Base-by-base conservation (phyloP, 2,888 invertebrate species). In the Alcis repandata region DNA sequence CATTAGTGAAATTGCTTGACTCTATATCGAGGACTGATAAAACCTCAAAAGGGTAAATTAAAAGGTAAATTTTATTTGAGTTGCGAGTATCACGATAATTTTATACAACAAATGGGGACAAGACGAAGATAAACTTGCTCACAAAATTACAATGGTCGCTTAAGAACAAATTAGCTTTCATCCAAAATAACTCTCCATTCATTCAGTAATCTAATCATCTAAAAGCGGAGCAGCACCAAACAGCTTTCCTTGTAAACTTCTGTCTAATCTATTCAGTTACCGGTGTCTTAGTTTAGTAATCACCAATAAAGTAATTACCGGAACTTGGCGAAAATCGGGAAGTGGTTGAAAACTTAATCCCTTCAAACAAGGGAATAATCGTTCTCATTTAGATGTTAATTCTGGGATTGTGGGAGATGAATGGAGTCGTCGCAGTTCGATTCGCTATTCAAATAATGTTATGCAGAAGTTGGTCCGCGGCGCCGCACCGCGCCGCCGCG, bases 351-450 rank as follows among this genome's bases (percentile, higher is more conserved):
- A 86, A 86, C 83, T 86, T 81, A 84, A 85, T 88, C 84, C 85
- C 78, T 86, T 87, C 83, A 86, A 88, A 89, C 88, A 89, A 85
- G 85, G 80, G 84, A 86, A 86, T 90, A 90, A 90, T 89, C 86
- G 86, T 84, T 82, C 80, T 84, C 82, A 88, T 90, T 90, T 86
- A 86, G 82, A 90, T 90, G 90, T 83, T 83, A 90, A 90, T 90
- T 85, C 71, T 36, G 71, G 79, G 74, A 83, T 83, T 85, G 83
- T 84, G 79, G 79, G 80, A 80, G 78, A 75, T 83, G 82, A 84
- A 89, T 85, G 79, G 80, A 83, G 85, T 78, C 77, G 79, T 68
- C 56, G 77, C 82, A 77, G 68, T 86, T 87, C 83, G 83, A 87
- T 87, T 84, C 80, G 75, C 76, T 81, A 76, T 86, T 87, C 85